Percentiles rank a stretch among this genome's conserved stretches.
Evolutionary conservation across 2,888 invertebrate species (phyloP).

Genomic region (Drosophila ustulata): DNA sequence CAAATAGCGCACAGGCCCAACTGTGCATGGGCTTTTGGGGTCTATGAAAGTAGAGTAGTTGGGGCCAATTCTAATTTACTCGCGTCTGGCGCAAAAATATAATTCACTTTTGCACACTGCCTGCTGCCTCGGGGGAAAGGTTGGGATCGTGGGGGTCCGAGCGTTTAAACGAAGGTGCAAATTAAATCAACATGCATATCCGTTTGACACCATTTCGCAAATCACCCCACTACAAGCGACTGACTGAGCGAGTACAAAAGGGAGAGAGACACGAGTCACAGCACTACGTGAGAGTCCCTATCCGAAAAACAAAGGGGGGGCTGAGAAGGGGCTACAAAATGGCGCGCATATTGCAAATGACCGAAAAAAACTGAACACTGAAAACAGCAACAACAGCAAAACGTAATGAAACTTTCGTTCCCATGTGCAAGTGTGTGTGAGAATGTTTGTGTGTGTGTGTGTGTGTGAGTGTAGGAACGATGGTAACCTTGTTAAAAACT

Average conservation of each 20-base stretch:
- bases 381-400: slow-evolving; percentile 54
- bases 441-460: slow-evolving; percentile 19
- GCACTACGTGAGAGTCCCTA: not conserved
- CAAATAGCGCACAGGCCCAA: slow-evolving; percentile 3
- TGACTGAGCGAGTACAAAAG: slow-evolving; percentile 29
- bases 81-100: slow-evolving; percentile 64
- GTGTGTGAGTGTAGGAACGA: slow-evolving; percentile 26
- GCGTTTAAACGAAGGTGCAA: slow-evolving; percentile 79
- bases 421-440: slow-evolving; percentile 9
- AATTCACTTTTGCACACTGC: slow-evolving; percentile 58
- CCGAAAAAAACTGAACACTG: slow-evolving; percentile 57
- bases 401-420: slow-evolving; percentile 64
- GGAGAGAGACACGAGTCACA: not conserved
- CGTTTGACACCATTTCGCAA: slow-evolving; percentile 80
- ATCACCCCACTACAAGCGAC: slow-evolving; percentile 34
- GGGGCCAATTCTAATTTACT: slow-evolving; percentile 70
- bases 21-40: slow-evolving; percentile 10
- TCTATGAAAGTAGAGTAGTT: slow-evolving; percentile 56
- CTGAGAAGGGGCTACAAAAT: slow-evolving; percentile 39
- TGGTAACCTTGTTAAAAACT: slow-evolving; percentile 77
- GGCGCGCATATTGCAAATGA: slow-evolving; percentile 75
- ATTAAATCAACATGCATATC: slow-evolving; percentile 82
- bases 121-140: not conserved
- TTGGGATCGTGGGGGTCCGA: slow-evolving; percentile 28
- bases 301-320: not conserved